Percentiles rank a stretch among this genome's conserved stretches.
Conservation (phyloP, 1,140 invertebrate genomes). For the Pseudomyrmex flavicornis region DNA sequence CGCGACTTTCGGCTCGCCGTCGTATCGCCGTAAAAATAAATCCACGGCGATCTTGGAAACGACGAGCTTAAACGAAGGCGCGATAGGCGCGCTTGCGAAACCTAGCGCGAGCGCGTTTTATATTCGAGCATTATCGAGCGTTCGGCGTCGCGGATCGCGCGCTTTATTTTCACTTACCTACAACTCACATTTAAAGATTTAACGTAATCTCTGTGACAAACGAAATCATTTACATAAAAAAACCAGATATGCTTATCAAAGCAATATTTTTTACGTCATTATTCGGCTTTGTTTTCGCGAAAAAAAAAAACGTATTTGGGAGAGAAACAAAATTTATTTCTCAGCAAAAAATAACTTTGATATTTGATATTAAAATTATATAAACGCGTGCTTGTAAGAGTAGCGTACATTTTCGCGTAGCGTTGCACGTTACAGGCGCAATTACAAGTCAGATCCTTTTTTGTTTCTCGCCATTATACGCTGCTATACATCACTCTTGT, state of each 20-base stretch:
- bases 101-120: neutral
- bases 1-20: slow-evolving; percentile 31
- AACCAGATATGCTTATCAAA: slow-evolving; percentile 1
- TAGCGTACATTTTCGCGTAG: neutral
- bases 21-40: slow-evolving; percentile 48
- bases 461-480: slow-evolving; percentile 23
- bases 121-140: neutral
- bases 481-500: slow-evolving; percentile 34
- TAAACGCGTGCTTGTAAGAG: slow-evolving; percentile 10
- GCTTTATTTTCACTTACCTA: slow-evolving; percentile 28
- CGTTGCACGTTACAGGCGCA: slow-evolving; percentile 14
- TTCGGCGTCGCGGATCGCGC: neutral
- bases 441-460: slow-evolving; percentile 33
- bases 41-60: slow-evolving; percentile 46
- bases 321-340: neutral
- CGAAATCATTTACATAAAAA: neutral
- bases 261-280: neutral
- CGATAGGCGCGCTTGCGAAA: neutral
- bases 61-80: neutral
- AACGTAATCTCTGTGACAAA: neutral
- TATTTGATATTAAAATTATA: slow-evolving; percentile 32
- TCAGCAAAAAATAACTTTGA: slow-evolving; percentile 10
- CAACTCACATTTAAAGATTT: slow-evolving; percentile 11
- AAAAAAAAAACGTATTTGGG: neutral
- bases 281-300: neutral